A percentile compares a stretch with the other conserved stretches of the same genome.
Conservation (phyloP, 1,140 invertebrate genomes). For the Drosophila burlai region DNA sequence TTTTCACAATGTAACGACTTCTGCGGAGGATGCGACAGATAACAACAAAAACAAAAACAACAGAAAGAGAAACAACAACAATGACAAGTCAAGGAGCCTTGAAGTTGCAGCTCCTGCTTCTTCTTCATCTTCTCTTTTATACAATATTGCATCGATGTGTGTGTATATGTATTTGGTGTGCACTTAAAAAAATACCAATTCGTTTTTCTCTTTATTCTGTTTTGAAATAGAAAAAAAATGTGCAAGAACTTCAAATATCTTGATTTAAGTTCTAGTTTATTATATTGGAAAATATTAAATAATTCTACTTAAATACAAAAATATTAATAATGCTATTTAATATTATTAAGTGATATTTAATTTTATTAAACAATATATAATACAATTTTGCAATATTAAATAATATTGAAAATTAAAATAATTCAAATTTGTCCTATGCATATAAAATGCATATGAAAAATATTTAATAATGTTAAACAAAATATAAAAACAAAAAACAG, state of each 20-base stretch:
- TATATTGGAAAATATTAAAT: background rate
- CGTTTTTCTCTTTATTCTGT: background rate
- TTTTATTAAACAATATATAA: too few relatives aligned
- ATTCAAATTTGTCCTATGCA: too few relatives aligned
- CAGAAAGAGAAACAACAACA: constrained; percentile 32
- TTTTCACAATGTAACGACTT: constrained; percentile 78
- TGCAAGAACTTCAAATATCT: background rate
- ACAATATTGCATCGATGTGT: constrained; percentile 18
- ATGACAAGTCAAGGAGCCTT: constrained; percentile 50
- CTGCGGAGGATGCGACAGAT: constrained; percentile 68
- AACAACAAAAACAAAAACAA: constrained; percentile 21
- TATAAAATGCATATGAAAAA: too few relatives aligned
- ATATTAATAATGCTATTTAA: background rate
- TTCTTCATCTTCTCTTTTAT: constrained; percentile 20
- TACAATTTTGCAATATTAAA: too few relatives aligned
- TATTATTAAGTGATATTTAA: too few relatives aligned
- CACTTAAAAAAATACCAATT: constrained; percentile 21
- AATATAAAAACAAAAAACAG: too few relatives aligned
- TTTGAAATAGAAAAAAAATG: background rate
- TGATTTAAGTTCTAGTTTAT: background rate
- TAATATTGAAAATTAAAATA: too few relatives aligned
- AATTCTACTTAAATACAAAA: too few relatives aligned
- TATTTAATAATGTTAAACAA: too few relatives aligned
- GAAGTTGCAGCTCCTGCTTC: constrained; percentile 41
- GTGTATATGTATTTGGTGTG: constrained; percentile 19